Evolutionary conservation across 2,888 invertebrate species (phyloP), one percentile per base, ranked within the genome.

Genomic region (Caenorhabditis uteleia): DNA sequence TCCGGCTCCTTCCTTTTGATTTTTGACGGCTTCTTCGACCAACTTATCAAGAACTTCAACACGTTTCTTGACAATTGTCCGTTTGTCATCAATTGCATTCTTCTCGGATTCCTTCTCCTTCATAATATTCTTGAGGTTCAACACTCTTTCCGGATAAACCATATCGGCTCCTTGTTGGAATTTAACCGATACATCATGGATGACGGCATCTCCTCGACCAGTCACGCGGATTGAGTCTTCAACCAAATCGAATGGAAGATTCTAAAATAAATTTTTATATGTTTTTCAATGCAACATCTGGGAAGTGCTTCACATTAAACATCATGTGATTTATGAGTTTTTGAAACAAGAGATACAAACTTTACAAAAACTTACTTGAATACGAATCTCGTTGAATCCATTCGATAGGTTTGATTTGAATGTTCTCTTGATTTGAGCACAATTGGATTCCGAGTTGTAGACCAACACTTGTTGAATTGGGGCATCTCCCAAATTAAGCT

Each of bases 131-230:
- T 61, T 61, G 36, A 61, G 46, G 2, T 49, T 46, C 1, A 46
- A 29, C 8, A 61, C 61, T 20, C 55, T 18, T 14, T 55, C 55
- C 36, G 61, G 61, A 10, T 56, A 50, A 1, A 56, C 49, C 8
- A 61, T 51, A 8, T 61, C 61, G 14, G 45, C 50, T 18, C 55
- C 61, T 10, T 46, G 55, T 38, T 61, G 61, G 16, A 46, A 45
- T 38, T 61, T 56, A 18, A 61, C 61, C 2, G 49, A 25, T n/a
- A 62, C 57, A 33, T 62, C 62, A 10, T 57, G 62, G 26, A 62
- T 50, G 18, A 42, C 39, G n/a, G 62, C 62, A 5, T 36, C 23
- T 4, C 62, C 62, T 20, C 23, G 23, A 39, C 62, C 62, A 14
- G 47, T 39, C 2, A 62, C 56, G 27, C 62, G 56, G 16, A 62